Percentiles rank a stretch among this genome's conserved stretches.
Evolutionary conservation across 1,140 invertebrate genomes (phyloP).

Genomic region (Trichogramma pretiosum): DNA sequence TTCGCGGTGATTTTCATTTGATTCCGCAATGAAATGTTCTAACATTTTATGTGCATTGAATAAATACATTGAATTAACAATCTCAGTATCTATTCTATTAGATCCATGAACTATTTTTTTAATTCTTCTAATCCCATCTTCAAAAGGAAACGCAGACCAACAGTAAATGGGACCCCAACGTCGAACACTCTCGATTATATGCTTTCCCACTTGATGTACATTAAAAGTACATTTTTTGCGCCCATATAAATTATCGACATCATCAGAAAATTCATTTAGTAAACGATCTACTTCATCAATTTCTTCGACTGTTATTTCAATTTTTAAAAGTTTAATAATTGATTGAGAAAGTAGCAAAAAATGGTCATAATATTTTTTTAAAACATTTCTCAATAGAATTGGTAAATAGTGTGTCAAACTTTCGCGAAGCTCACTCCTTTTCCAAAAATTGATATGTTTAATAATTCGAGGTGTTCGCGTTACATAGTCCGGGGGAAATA

Average conservation of each 20-base stretch:
- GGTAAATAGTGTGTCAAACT: constrained; percentile 9
- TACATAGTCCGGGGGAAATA: constrained; percentile 11
- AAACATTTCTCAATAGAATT: constrained; percentile 9
- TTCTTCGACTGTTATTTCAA: neutral
- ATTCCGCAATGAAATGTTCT: neutral
- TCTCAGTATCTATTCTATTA: constrained; percentile 14
- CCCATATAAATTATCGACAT: constrained; percentile 3
- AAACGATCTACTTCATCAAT: constrained; percentile 6
- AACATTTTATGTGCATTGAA: constrained; percentile 8
- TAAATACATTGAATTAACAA: constrained; percentile 9
- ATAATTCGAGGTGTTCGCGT: constrained; percentile 7
- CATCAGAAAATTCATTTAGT: neutral
- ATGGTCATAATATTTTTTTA: constrained; percentile 15
- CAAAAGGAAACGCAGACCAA: constrained; percentile 9
- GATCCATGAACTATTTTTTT: constrained; percentile 7
- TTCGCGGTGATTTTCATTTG: neutral
- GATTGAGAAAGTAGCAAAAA: constrained; percentile 12
- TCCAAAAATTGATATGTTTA: constrained; percentile 12
- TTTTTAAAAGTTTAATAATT: constrained; percentile 3
- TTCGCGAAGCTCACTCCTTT: constrained; percentile 9
- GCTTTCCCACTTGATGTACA: constrained; percentile 13
- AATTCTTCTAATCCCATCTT: constrained; percentile 4
- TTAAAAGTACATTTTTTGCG: constrained; percentile 13
- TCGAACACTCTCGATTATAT: constrained; percentile 1
- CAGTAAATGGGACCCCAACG: neutral